Evolutionary conservation across 2,888 invertebrate species (phyloP).

Genomic region (Ormyrus pomaceus): DNA sequence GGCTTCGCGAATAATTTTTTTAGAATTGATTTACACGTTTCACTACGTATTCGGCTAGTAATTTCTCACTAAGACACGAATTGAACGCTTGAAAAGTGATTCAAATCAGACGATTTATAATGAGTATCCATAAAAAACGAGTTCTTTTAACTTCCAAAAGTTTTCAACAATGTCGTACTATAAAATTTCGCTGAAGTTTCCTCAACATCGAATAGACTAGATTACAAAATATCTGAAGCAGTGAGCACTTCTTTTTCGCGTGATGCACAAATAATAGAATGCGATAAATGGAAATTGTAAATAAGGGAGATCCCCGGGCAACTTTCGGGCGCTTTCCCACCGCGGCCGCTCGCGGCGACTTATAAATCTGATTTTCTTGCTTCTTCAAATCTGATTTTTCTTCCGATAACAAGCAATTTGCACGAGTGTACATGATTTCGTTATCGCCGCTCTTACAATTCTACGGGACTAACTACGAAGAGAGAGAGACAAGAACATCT

Average conservation of each 20-base stretch:
- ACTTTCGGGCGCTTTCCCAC: constrained; percentile 25
- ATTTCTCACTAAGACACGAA: neutral
- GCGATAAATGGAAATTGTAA: too few species aligned
- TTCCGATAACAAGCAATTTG: constrained; percentile 30
- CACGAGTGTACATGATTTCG: neutral
- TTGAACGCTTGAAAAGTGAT: constrained; percentile 32
- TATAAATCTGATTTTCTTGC: neutral
- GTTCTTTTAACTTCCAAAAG: neutral
- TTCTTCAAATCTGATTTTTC: constrained; percentile 5
- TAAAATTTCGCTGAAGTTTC: constrained; percentile 5
- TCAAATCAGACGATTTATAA: constrained; percentile 9
- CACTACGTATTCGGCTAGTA: neutral
- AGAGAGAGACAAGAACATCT: neutral
- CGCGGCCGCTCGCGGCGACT: neutral
- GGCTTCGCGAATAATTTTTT: neutral
- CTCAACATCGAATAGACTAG: neutral
- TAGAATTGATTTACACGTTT: neutral
- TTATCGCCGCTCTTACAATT: neutral
- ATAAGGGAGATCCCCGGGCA: neutral
- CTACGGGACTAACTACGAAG: constrained; percentile 29
- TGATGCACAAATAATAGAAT: neutral
- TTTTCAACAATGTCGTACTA: constrained; percentile 5
- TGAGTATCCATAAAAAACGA: constrained; percentile 20
- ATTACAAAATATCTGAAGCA: constrained; percentile 19
- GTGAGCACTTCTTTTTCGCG: neutral